Conservation (phyloP, 1,140 invertebrate genomes). For the Microplitis mediator region DNA sequence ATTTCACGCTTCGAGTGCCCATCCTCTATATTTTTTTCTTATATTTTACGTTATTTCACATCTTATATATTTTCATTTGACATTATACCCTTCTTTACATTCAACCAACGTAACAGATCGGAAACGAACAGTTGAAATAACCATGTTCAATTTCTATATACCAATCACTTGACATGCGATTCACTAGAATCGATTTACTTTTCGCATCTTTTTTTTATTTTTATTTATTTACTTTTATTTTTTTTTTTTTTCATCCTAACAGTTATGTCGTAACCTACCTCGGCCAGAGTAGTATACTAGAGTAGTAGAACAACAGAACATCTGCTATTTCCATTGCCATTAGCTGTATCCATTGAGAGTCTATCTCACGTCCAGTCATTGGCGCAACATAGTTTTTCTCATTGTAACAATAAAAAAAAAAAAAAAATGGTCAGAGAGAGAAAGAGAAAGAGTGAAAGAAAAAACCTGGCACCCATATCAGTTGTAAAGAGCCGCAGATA, state of each 20-base stretch:
- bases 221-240: too few species aligned
- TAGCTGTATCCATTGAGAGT: not conserved
- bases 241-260: too few species aligned
- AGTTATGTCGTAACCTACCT: too few species aligned
- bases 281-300: too few species aligned
- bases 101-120: too few species aligned
- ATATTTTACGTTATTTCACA: not conserved
- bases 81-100: too few species aligned
- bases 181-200: too few species aligned
- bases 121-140: too few species aligned
- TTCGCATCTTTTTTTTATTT: too few species aligned
- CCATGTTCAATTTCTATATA: too few species aligned
- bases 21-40: not conserved
- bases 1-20: constrained; percentile 2
- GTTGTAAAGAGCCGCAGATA: constrained; percentile 14
- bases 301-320: not conserved
- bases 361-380: constrained; percentile 15
- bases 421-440: not conserved
- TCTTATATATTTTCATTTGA: not conserved
- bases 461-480: not conserved
- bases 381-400: not conserved
- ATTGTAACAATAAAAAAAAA: constrained; percentile 1
- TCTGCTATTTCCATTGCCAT: not conserved
- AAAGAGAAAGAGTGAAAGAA: not conserved
- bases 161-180: too few species aligned